Percentiles rank a stretch among this genome's conserved stretches.
Evolutionary conservation across 2,888 invertebrate genomes (phyloP).

Genomic region (Eueremaeus valkanovi): DNA sequence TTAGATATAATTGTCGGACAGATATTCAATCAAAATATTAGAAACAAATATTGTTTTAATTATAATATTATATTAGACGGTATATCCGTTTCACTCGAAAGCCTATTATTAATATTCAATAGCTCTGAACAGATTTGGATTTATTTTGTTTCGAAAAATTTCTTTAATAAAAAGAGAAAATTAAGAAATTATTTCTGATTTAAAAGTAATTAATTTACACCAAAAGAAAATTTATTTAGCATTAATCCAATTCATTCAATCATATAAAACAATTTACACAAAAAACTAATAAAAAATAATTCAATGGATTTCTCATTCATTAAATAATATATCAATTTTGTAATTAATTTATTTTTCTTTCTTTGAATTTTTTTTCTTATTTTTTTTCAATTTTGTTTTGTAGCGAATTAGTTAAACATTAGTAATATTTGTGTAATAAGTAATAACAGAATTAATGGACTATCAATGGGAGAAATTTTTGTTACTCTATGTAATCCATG

Average conservation of each 20-base stretch:
- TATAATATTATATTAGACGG: not conserved
- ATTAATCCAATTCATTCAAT: too few relatives aligned
- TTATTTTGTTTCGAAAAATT: too few relatives aligned
- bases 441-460: constrained; percentile 9
- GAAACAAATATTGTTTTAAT: not conserved
- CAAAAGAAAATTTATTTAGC: too few relatives aligned
- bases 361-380: not conserved
- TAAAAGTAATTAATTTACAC: too few relatives aligned
- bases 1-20: constrained; percentile 33
- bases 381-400: not conserved
- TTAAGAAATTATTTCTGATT: too few relatives aligned
- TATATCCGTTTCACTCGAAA: not conserved
- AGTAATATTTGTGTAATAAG: too few relatives aligned
- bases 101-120: not conserved
- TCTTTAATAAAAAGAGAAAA: too few relatives aligned
- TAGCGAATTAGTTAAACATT: constrained; percentile 11
- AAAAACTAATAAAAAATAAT: too few relatives aligned
- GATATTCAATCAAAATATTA: not conserved
- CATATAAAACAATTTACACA: too few relatives aligned
- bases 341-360: not conserved
- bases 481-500: not conserved
- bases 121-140: too few relatives aligned
- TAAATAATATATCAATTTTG: not conserved
- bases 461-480: constrained; percentile 18
- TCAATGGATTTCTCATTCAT: too few relatives aligned